Conservation (phyloP, 2,888 invertebrate genomes). For the Antitype chi region DNA sequence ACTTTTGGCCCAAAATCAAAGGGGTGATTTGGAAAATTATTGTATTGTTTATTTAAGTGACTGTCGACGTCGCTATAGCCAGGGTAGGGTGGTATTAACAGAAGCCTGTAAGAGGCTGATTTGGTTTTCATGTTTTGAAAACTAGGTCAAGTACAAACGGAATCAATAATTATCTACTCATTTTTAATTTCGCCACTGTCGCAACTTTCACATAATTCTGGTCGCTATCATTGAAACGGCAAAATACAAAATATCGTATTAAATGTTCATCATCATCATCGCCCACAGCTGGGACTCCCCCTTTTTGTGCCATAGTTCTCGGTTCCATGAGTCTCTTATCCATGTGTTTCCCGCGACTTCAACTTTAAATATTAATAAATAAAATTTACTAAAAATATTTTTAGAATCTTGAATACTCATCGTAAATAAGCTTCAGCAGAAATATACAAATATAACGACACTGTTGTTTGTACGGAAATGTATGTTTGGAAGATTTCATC, state of each 20-base stretch:
- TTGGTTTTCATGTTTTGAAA: background rate
- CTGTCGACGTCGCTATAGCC: background rate
- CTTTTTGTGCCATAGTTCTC: no score
- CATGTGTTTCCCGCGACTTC: no score
- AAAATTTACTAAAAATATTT: background rate
- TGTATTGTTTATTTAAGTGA: background rate
- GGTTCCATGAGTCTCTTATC: no score
- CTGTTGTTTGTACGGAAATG: background rate
- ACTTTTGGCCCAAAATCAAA: conserved; percentile 3
- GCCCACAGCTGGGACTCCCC: no score
- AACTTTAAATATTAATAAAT: background rate
- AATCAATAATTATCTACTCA: no score
- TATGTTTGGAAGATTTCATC: background rate
- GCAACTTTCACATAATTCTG: background rate
- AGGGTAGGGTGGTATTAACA: background rate
- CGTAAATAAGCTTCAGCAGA: background rate
- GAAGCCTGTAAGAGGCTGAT: background rate
- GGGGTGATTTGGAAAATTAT: background rate
- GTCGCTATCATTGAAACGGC: background rate
- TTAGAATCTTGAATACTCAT: background rate
- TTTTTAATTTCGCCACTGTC: background rate
- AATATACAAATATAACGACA: background rate
- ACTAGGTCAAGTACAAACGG: background rate
- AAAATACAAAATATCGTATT: background rate
- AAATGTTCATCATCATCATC: no score